Percentiles rank a stretch among this genome's conserved stretches.
Conservation (phyloP, 2,888 invertebrate species). For the Leucophenga maculata region DNA sequence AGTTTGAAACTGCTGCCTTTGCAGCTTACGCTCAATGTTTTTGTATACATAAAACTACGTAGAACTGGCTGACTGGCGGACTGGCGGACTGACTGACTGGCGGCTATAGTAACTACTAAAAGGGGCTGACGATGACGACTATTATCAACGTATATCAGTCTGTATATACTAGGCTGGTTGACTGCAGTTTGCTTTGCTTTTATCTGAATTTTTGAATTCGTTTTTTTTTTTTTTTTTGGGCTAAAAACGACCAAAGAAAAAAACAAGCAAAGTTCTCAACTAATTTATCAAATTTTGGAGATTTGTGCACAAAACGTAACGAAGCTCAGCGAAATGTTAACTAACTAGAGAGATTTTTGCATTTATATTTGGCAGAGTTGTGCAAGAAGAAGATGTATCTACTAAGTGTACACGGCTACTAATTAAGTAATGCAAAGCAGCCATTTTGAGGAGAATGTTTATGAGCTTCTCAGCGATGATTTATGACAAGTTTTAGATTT, state of each 20-base stretch:
- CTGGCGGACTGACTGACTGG: background rate
- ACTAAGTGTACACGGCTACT: too few species aligned
- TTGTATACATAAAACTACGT: too few species aligned
- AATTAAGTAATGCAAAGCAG: too few species aligned
- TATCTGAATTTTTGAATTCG: background rate
- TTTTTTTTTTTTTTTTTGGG: background rate
- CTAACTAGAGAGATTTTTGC: background rate
- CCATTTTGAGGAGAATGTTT: too few species aligned
- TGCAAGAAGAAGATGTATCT: too few species aligned
- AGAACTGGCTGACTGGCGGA: too few species aligned
- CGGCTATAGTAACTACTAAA: background rate
- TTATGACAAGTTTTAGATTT: too few species aligned
- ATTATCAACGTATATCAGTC: background rate
- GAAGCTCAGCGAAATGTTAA: background rate
- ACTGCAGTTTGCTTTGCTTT: background rate
- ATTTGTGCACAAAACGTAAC: slow-evolving; percentile 45
- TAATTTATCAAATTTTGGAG: slow-evolving; percentile 63
- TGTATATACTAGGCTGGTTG: background rate
- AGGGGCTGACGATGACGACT: too few species aligned
- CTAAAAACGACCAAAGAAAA: background rate
- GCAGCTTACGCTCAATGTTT: background rate
- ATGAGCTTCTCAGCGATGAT: too few species aligned
- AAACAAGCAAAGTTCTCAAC: slow-evolving; percentile 35
- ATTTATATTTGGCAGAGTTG: too few species aligned
- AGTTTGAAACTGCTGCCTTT: slow-evolving; percentile 3